These are phyloP conservation scores for Myxocyprinus asiaticus DNA, from an alignment of 2,113 vertebrate species.

Conservation along the genomic window DNA sequence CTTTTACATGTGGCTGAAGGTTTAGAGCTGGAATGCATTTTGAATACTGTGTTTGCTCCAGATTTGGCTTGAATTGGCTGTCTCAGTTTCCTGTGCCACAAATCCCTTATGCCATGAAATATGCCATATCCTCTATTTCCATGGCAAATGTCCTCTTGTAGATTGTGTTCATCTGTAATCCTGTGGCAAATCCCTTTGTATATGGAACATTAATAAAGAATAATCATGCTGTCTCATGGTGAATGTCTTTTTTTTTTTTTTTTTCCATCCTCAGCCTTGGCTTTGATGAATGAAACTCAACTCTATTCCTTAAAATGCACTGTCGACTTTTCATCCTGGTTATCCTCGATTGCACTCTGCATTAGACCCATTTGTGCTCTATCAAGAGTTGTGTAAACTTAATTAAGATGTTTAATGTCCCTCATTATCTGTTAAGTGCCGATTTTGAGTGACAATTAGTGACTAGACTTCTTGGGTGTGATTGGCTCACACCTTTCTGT, in stretches of 20 bases:
- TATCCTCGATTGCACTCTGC: constrained; percentile 18
- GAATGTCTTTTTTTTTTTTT: neutral
- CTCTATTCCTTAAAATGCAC: neutral
- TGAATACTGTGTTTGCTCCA: neutral
- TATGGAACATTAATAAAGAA: constrained; percentile 14
- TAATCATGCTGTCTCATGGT: constrained; percentile 1
- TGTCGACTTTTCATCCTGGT: neutral
- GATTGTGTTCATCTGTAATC: neutral
- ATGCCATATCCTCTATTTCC: neutral
- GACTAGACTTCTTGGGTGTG: neutral
- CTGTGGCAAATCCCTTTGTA: constrained; percentile 11
- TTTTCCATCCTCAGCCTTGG: constrained; percentile 13
- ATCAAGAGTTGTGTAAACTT: neutral
- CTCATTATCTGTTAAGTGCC: constrained; percentile 14
- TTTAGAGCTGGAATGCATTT: neutral
- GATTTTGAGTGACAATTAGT: neutral
- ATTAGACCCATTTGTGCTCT: neutral
- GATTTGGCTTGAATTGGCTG: neutral
- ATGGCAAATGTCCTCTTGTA: neutral
- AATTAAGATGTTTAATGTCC: neutral
- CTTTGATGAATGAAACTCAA: constrained; percentile 10
- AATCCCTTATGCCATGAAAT: neutral
- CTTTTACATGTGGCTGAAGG: neutral
- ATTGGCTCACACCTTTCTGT: neutral
- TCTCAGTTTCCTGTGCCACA: neutral